phyloP scores from a whole-genome alignment of 2,113 vertebrate species.

The Ia io region DNA sequence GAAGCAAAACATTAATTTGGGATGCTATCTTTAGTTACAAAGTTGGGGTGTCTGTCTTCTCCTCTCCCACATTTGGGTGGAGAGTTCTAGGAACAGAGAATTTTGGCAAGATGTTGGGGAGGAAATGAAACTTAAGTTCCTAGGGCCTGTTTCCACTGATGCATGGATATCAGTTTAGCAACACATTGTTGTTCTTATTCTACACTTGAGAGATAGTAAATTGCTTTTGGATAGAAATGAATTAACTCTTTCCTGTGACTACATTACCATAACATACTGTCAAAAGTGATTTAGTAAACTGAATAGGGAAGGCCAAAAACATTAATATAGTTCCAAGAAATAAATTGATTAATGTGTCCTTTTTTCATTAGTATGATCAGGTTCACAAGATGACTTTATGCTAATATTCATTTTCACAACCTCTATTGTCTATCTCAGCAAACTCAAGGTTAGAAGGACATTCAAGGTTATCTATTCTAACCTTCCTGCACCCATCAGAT shows the following conservation, averaged over 20 bases:
- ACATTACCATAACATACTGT: slow-evolving; percentile 31
- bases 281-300: slow-evolving; percentile 59
- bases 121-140: slow-evolving; percentile 58
- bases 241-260: slow-evolving; percentile 59
- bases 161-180: slow-evolving; percentile 63
- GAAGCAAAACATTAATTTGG: slow-evolving; percentile 66
- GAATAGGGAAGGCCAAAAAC: slow-evolving; percentile 34
- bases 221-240: slow-evolving; percentile 51
- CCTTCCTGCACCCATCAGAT: neutral
- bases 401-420: slow-evolving; percentile 20
- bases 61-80: slow-evolving; percentile 24
- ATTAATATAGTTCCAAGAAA: slow-evolving; percentile 31
- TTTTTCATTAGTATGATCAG: slow-evolving; percentile 53
- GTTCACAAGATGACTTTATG: slow-evolving; percentile 11
- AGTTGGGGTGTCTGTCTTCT: neutral
- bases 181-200: slow-evolving; percentile 17
- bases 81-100: slow-evolving; percentile 62
- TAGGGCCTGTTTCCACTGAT: slow-evolving; percentile 60
- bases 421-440: neutral
- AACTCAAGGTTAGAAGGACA: neutral
- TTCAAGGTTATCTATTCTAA: neutral
- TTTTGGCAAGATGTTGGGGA: slow-evolving; percentile 55
- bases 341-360: slow-evolving; percentile 41
- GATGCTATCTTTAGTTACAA: slow-evolving; percentile 44
- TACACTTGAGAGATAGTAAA: slow-evolving; percentile 48